Evolutionary conservation across 1,140 invertebrate species (phyloP).

Genomic region (Mactra quadrangularis): DNA sequence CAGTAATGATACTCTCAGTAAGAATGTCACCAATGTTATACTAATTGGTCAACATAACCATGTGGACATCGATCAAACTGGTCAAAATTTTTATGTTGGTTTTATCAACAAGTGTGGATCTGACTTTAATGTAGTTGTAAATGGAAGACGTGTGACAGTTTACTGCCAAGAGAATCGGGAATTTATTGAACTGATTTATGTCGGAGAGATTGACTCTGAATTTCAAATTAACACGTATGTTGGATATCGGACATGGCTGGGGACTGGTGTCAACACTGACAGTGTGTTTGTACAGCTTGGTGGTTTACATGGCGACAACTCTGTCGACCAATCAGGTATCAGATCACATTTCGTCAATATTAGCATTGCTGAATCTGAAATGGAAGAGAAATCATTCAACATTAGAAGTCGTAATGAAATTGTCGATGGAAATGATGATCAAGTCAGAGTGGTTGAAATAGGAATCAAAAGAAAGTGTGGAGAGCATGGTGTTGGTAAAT

Average conservation of each 20-base stretch:
- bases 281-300: slow-evolving; percentile 36
- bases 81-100: slow-evolving; percentile 6
- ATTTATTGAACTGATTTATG: neutral
- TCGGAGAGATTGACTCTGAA: neutral
- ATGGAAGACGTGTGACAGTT: slow-evolving; percentile 14
- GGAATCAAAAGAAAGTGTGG: slow-evolving; percentile 19
- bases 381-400: no score
- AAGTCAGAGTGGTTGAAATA: slow-evolving; percentile 36
- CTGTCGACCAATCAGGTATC: neutral
- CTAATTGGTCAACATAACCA: neutral
- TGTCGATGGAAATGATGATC: no score
- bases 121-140: slow-evolving; percentile 19
- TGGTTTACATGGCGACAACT: neutral
- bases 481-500: neutral
- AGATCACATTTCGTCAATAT: no score
- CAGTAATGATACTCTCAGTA: neutral
- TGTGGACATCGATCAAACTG: slow-evolving; percentile 2
- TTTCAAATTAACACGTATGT: slow-evolving; percentile 2
- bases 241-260: neutral
- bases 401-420: no score
- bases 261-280: neutral
- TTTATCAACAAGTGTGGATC: slow-evolving; percentile 30
- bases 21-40: neutral
- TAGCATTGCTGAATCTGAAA: no score
- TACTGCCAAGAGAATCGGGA: neutral